Evolutionary conservation across 2,888 invertebrate species (phyloP).

Genomic region (Trileptium ribeirensis): DNA sequence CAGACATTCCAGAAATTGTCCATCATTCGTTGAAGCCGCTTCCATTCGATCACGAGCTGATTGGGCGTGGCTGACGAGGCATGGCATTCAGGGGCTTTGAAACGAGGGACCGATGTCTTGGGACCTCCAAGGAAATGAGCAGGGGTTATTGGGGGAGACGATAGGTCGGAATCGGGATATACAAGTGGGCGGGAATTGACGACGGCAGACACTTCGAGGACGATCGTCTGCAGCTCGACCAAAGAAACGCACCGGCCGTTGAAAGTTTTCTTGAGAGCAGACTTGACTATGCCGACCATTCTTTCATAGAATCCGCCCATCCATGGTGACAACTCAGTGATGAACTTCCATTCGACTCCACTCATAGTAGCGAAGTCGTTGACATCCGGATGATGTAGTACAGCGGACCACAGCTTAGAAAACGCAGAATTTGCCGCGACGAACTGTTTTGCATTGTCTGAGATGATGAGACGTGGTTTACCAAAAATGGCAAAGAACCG

Average conservation of each 20-base stretch:
- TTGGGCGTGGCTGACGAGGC: not conserved
- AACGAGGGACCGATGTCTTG: not conserved
- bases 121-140: not conserved
- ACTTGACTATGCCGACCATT: not conserved
- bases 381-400: not conserved
- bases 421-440: not conserved
- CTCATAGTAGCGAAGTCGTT: not conserved
- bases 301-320: conserved; percentile 17
- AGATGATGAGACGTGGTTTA: conserved; percentile 3
- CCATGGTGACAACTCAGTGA: conserved; percentile 3
- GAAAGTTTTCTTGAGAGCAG: conserved; percentile 8
- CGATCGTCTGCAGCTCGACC: not conserved
- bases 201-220: not conserved
- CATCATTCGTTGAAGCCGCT: not conserved
- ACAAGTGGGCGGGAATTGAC: not conserved
- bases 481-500: not conserved
- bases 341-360: conserved; percentile 11
- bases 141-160: not conserved
- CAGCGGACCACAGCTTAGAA: not conserved
- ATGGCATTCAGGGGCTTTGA: not conserved
- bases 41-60: not conserved
- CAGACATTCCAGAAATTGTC: conserved; percentile 5
- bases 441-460: conserved; percentile 13
- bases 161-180: not conserved
- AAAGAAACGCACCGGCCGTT: not conserved